phyloP scores from a whole-genome alignment of 2,113 vertebrate species.

The Neopipo cinnamomea region DNA sequence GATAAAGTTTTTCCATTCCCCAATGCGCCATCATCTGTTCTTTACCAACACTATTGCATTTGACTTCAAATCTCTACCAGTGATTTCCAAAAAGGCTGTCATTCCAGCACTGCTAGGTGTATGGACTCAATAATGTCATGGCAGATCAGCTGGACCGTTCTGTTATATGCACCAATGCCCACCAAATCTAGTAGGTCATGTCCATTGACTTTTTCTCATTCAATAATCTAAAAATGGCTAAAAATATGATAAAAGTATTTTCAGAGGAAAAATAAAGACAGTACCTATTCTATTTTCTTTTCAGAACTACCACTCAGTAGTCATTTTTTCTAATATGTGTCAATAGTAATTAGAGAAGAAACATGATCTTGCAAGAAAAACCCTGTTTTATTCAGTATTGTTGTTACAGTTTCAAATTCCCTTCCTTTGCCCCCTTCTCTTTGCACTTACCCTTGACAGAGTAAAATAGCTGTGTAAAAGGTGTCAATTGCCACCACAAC shows the following conservation, averaged over 20 bases:
- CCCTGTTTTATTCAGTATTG: background rate
- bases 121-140: background rate
- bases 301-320: background rate
- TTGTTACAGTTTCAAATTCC: background rate
- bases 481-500: background rate
- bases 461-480: background rate
- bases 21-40: background rate
- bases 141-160: background rate
- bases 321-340: background rate
- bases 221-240: background rate
- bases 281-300: background rate
- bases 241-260: background rate
- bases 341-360: background rate
- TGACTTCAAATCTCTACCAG: background rate
- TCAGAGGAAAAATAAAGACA: background rate
- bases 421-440: background rate
- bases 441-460: background rate
- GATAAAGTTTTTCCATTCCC: background rate
- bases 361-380: background rate
- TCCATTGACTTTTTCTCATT: background rate
- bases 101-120: background rate
- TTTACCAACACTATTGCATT: background rate
- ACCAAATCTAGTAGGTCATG: background rate
- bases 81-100: background rate
- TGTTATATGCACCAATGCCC: background rate